Evolutionary conservation across 2,888 invertebrate genomes (phyloP).

Genomic region (Zaprionus obscuricornis): DNA sequence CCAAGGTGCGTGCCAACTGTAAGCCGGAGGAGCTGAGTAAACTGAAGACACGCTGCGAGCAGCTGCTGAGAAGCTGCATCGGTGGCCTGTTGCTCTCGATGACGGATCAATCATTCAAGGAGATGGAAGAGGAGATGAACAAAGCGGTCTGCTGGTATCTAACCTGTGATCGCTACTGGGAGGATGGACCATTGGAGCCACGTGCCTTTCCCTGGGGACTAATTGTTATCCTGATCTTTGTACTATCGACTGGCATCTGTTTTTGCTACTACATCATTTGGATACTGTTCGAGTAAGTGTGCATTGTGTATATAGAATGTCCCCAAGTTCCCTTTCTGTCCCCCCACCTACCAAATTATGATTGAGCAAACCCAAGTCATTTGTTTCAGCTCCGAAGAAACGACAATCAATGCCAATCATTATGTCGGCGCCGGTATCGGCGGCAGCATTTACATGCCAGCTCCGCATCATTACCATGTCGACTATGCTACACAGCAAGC

Average conservation of each 20-base stretch:
- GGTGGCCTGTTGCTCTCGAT: slow-evolving; percentile 91
- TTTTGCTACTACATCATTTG: slow-evolving; percentile 96
- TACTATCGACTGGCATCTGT: slow-evolving; percentile 92
- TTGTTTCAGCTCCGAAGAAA: slow-evolving; percentile 82
- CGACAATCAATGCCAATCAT: slow-evolving; percentile 81
- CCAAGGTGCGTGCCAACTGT: slow-evolving; percentile 89
- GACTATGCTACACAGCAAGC: slow-evolving; percentile 63
- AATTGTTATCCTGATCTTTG: slow-evolving; percentile 90
- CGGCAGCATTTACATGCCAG: slow-evolving; percentile 73
- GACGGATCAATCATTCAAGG: slow-evolving; percentile 92
- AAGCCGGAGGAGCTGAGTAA: slow-evolving; percentile 91
- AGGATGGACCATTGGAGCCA: slow-evolving; percentile 90
- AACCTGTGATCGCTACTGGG: slow-evolving; percentile 96
- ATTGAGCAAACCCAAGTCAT: slow-evolving; percentile 81
- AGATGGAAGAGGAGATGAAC: slow-evolving; percentile 95
- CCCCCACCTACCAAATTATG: slow-evolving; percentile 50
- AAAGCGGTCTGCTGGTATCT: slow-evolving; percentile 96
- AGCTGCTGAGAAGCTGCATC: slow-evolving; percentile 92
- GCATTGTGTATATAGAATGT: slow-evolving; percentile 3
- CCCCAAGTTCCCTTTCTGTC: not conserved
- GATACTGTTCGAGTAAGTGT: slow-evolving; percentile 95
- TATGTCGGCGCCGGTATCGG: slow-evolving; percentile 56
- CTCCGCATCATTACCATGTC: slow-evolving; percentile 66
- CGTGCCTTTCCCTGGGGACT: slow-evolving; percentile 93
- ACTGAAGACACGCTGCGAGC: slow-evolving; percentile 88